A percentile compares a stretch with the other conserved stretches of the same genome.
Conservation (phyloP, 2,888 invertebrate species). For the Chouioia cunea region DNA sequence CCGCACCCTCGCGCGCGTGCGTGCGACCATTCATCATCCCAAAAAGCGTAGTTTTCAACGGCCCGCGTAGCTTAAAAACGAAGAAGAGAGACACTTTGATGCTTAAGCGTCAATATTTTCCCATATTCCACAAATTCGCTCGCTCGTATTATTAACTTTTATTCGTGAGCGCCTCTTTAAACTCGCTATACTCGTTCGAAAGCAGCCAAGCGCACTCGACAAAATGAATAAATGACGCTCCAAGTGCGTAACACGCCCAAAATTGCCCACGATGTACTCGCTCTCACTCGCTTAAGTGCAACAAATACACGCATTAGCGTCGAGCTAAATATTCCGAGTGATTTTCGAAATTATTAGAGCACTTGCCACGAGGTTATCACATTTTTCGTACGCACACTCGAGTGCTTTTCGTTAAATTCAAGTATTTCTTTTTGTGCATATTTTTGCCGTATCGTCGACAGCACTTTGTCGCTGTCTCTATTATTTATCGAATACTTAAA, state of each 20-base stretch:
- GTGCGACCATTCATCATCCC: too few species aligned
- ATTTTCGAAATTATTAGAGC: slow-evolving; percentile 16
- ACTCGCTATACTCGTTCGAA: neutral
- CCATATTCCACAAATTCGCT: slow-evolving; percentile 21
- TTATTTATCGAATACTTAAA: too few species aligned
- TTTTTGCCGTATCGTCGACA: too few species aligned
- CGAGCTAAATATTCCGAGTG: slow-evolving; percentile 22
- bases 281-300: neutral
- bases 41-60: too few species aligned
- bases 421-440: too few species aligned
- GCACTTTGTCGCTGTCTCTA: too few species aligned
- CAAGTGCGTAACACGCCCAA: neutral
- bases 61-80: too few species aligned
- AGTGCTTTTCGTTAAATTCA: too few species aligned
- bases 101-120: slow-evolving; percentile 33
- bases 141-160: slow-evolving; percentile 33
- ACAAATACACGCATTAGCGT: neutral
- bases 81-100: too few species aligned
- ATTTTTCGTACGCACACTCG: too few species aligned
- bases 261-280: slow-evolving; percentile 6
- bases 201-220: neutral
- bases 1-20: neutral
- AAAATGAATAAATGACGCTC: slow-evolving; percentile 38
- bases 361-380: neutral
- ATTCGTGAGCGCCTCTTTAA: slow-evolving; percentile 6